phyloP scores from a whole-genome alignment of 2,888 invertebrate genomes.

The Troilus luridus region DNA sequence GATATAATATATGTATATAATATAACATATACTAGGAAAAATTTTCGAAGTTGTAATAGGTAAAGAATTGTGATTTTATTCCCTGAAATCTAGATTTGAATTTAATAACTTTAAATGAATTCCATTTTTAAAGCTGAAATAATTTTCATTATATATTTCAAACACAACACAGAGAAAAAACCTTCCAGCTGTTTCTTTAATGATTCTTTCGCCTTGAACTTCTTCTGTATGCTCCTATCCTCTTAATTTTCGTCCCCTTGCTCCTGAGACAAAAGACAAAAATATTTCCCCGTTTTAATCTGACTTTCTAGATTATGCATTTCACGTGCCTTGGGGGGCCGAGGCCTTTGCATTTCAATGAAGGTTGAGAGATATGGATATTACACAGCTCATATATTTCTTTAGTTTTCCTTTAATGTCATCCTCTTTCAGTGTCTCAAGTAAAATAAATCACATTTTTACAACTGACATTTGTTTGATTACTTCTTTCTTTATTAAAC shows the following conservation, averaged over 20 bases:
- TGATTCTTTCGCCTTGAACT: background rate
- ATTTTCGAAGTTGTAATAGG: too few relatives aligned
- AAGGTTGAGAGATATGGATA: background rate
- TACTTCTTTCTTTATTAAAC: too few relatives aligned
- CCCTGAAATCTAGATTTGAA: too few relatives aligned
- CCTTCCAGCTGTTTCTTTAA: background rate
- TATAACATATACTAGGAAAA: too few relatives aligned
- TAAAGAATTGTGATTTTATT: too few relatives aligned
- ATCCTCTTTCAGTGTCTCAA: background rate
- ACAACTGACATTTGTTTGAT: background rate
- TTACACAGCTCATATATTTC: slow-evolving; percentile 37
- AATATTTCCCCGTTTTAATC: slow-evolving; percentile 29
- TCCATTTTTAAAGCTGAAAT: background rate
- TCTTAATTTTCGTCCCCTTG: background rate
- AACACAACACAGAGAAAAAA: background rate
- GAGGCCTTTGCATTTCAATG: slow-evolving; percentile 11
- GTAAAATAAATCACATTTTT: background rate
- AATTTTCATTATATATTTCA: background rate
- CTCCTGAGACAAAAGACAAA: background rate
- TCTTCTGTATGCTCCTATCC: background rate
- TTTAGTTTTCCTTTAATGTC: slow-evolving; percentile 3
- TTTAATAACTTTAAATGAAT: too few relatives aligned
- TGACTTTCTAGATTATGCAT: background rate
- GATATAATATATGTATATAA: too few relatives aligned
- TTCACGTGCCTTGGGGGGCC: background rate